These are phyloP conservation scores for Graptemys geographica DNA, from an alignment of 2,797 vertebrate genomes.

Conservation along the genomic window DNA sequence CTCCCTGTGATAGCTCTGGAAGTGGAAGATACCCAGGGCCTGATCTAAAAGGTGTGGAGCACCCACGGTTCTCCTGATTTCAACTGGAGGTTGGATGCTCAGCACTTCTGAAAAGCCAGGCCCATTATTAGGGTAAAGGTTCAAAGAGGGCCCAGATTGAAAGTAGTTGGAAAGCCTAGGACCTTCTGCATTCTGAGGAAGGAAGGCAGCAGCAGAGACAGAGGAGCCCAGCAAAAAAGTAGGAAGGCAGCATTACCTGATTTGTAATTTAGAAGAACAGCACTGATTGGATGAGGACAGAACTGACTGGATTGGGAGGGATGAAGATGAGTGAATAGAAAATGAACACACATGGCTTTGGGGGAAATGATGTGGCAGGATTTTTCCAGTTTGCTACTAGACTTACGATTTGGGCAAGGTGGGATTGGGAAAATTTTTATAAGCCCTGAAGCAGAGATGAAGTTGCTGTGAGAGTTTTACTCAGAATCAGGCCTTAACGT, in stretches of 20 bases:
- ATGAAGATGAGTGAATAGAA: background rate
- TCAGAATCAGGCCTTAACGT: background rate
- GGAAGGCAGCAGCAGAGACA: background rate
- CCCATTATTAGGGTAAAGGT: background rate
- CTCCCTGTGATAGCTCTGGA: background rate
- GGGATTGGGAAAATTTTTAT: background rate
- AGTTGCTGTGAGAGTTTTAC: background rate
- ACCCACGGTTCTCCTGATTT: background rate
- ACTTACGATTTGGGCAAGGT: background rate
- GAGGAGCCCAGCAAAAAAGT: background rate
- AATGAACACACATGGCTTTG: background rate
- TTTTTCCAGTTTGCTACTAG: background rate
- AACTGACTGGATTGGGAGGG: background rate
- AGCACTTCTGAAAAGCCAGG: background rate
- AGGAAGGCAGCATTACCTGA: background rate
- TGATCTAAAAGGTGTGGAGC: background rate
- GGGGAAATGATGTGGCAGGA: background rate
- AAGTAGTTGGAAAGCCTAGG: background rate
- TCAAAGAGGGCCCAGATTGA: background rate
- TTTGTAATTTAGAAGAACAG: background rate
- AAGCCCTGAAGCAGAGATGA: background rate
- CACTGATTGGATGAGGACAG: background rate
- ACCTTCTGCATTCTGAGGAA: background rate
- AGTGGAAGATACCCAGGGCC: fast-evolving
- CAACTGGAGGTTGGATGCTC: background rate